A percentile compares a stretch with the other conserved stretches of the same genome.
phyloP scores from a whole-genome alignment of 2,888 invertebrate species.

The Ferdinandea cuprea region DNA sequence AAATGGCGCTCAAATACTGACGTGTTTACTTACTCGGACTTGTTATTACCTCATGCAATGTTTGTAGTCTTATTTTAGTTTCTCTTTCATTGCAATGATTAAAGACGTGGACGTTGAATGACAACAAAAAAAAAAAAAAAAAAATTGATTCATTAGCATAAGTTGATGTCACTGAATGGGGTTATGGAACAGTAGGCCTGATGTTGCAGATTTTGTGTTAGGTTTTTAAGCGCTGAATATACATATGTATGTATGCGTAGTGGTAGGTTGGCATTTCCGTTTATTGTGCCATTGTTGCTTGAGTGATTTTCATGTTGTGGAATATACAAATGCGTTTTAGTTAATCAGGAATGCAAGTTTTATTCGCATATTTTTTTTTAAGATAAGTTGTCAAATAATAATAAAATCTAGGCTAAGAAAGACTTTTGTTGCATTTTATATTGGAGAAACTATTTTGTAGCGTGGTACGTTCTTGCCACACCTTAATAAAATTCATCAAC shows the following conservation, averaged over 20 bases:
- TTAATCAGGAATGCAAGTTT: too few species aligned
- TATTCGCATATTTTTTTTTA: too few species aligned
- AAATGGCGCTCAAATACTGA: background rate
- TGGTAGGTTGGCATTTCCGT: constrained; percentile 1
- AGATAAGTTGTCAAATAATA: too few species aligned
- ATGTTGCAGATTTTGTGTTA: background rate
- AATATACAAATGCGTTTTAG: too few species aligned
- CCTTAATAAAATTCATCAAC: too few species aligned
- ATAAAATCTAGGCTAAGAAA: too few species aligned
- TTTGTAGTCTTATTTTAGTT: constrained; percentile 16
- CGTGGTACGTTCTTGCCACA: too few species aligned
- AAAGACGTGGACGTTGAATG: constrained; percentile 13
- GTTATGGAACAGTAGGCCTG: constrained; percentile 11
- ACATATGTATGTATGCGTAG: too few species aligned
- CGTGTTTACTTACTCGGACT: constrained; percentile 5
- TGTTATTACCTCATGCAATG: constrained; percentile 30
- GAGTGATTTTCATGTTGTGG: too few species aligned
- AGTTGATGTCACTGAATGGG: constrained; percentile 21
- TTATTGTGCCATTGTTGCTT: background rate
- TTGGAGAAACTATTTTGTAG: too few species aligned
- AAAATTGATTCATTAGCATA: constrained; percentile 14
- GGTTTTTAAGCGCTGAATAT: background rate
- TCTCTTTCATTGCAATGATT: constrained; percentile 29
- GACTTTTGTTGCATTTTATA: too few species aligned
- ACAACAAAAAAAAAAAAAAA: background rate